These are phyloP conservation scores for Idaea aversata DNA, from an alignment of 2,888 invertebrate genomes.

Conservation along the genomic window DNA sequence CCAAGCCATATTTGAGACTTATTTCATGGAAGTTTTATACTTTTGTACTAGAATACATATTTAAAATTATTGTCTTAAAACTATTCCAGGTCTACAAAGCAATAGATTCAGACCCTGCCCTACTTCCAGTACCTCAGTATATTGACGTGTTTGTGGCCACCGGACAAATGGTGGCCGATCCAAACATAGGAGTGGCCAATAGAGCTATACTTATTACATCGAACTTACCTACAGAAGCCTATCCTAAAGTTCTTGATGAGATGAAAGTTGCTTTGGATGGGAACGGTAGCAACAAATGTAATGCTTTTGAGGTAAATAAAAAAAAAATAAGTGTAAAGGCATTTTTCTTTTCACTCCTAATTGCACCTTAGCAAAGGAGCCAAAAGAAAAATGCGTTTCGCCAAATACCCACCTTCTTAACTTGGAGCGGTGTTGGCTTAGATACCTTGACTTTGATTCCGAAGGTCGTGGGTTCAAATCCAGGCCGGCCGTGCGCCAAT, in stretches of 20 bases:
- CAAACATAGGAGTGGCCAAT: slow-evolving; percentile 81
- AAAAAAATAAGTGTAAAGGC: background rate
- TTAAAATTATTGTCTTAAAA: background rate
- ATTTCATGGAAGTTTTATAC: too few relatives aligned
- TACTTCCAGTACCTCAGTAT: slow-evolving; percentile 68
- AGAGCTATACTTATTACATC: slow-evolving; percentile 80
- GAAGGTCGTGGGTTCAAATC: too few relatives aligned
- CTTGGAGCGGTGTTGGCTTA: too few relatives aligned
- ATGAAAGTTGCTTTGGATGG: slow-evolving; percentile 79
- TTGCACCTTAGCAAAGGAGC: background rate
- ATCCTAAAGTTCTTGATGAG: slow-evolving; percentile 76
- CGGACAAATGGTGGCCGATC: slow-evolving; percentile 80
- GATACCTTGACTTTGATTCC: too few relatives aligned
- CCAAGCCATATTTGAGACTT: too few relatives aligned
- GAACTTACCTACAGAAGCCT: slow-evolving; percentile 73
- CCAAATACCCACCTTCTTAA: too few relatives aligned
- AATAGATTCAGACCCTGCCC: slow-evolving; percentile 39
- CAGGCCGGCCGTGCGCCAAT: too few relatives aligned
- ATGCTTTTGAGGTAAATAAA: slow-evolving; percentile 83
- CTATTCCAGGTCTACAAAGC: slow-evolving; percentile 61
- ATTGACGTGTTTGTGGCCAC: slow-evolving; percentile 78
- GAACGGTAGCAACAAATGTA: slow-evolving; percentile 82
- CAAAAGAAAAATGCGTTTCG: too few relatives aligned
- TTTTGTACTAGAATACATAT: background rate
- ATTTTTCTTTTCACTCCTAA: slow-evolving; percentile 4